Evolutionary conservation across 1,140 invertebrate species (phyloP), one percentile per base, ranked within the genome.

Genomic region (Calycopis cecrops): DNA sequence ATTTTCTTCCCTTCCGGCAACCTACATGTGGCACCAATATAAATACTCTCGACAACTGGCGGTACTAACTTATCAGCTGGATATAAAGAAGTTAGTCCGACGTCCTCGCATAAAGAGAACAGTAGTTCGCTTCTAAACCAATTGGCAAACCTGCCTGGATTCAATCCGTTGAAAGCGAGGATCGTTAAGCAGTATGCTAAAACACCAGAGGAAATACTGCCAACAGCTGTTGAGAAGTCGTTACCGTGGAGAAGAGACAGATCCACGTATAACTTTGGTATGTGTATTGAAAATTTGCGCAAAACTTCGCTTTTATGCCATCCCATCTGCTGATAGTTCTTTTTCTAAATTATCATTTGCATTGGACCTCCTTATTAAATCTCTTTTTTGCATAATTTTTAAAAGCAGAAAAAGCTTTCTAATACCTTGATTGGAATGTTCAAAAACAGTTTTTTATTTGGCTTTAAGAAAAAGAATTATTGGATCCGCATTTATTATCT

Each of bases 191-290:
- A 91, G 69, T 91, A 92, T 84, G 88, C 89, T 80, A 88, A 88
- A 81, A 83, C 89, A 65, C 81, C 87, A 62, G 79, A 89, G 76
- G 89, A 90, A 65, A 89, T 89, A 71, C 80, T 90, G 73, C 91
- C 92, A 52, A 93, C 92, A 65, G 90, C 91, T 65, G 91, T 93
- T 75, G 93, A 94, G 86, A 89, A 91, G 75, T 92, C 91, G 62
- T 89, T 94, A 78, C 93, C 93, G 65, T 94, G 93, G 93, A 89
- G 92, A 84, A 89, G 92, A 73, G 92, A 93, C 79, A 90, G 90
- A 80, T 91, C 90, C 81, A 87, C 84, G 69, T 88, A 88, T 74
- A 88, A 88, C 71, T 88, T 88, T 67, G 87, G 87, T 88, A 88
- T 83, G 86, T 88, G 70, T 76, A 58, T 40, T 59, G 44, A 42